Base-by-base conservation (phyloP, 2,888 invertebrate species). In the Blera fallax region DNA sequence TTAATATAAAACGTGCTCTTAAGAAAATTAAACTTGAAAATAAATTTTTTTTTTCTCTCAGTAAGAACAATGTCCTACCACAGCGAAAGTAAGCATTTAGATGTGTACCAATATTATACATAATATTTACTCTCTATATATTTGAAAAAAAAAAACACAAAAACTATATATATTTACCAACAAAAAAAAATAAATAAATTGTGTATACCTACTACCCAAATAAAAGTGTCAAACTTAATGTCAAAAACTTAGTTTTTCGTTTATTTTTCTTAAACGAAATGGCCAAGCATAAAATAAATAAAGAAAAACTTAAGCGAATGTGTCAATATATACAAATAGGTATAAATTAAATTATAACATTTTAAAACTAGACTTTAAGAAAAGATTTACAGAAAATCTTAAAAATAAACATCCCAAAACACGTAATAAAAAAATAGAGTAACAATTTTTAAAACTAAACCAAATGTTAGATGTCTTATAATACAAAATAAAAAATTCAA, bases 51-150 rank as follows among this genome's bases (percentile, higher is more conserved):
- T 72, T 73, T 70, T 62, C 37, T 76, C 50, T 54, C 24, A 62
- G 16, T 43, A 60, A 69, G 24, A 56, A 74, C 74, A 62, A 50
- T 69, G 62, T 70, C 84, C 84, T 84, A 80, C 80, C 84, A 84
- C 74, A 74, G 80, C 69, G 58, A 70, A 80, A 58, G 37, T 76
- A 64, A 74, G 84, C 84, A 84, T 84, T 84, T 84, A 74, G 80
- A 84, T 52, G 62, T 80, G 80, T 84, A 84, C 80, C 84, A 84
- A 84, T 70, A 84, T 69, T 84, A 73, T 76, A 81, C 69, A 69
- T 56, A 69, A 74, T 32, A 62, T 84, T 84, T 76, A 70, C 67
- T 84, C 79, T 83, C 74, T 84, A 73, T 77, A 78, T 32, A 79
- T 43, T 62, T 65, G 58, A 65, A 78, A 3, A 58, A 50, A 56